Conservation (phyloP, 2,797 vertebrate species). For the Acipenser ruthenus region DNA sequence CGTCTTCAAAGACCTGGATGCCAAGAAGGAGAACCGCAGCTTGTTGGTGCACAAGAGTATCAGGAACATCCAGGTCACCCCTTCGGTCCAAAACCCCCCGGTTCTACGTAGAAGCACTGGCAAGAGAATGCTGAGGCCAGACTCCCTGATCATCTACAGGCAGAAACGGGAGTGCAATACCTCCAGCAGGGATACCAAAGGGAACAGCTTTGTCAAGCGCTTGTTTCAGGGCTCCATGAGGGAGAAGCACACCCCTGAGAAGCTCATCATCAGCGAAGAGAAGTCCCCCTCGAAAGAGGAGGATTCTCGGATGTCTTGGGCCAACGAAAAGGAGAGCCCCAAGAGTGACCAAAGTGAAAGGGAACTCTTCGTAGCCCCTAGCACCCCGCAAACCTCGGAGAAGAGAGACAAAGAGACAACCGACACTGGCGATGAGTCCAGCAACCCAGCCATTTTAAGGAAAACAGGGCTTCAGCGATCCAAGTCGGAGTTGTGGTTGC, state of each 20-base stretch:
- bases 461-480: conserved; percentile 39
- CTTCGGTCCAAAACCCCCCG: conserved; percentile 53
- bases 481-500: conserved; percentile 53
- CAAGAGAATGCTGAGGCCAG: conserved; percentile 76
- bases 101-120: conserved; percentile 63
- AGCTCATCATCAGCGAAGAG: conserved; percentile 58
- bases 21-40: conserved; percentile 53
- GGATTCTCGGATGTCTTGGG: conserved; percentile 67
- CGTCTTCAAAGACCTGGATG: conserved; percentile 48
- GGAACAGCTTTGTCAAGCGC: conserved; percentile 75
- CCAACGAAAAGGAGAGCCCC: conserved; percentile 50
- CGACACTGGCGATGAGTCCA: not conserved
- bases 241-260: conserved; percentile 53
- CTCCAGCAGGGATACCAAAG: conserved; percentile 56
- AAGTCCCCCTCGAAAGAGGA: conserved; percentile 52
- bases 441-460: not conserved
- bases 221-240: conserved; percentile 81
- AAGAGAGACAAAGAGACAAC: not conserved
- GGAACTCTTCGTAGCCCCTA: conserved; percentile 37
- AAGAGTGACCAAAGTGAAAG: conserved; percentile 44
- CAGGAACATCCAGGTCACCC: conserved; percentile 36
- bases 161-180: conserved; percentile 86
- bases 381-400: conserved; percentile 24
- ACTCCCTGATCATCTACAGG: conserved; percentile 88
- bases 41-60: conserved; percentile 45